Evolutionary conservation across 1,140 invertebrate genomes (phyloP), one percentile per base, ranked within the genome.

Genomic region (Spodoptera frugiperda): DNA sequence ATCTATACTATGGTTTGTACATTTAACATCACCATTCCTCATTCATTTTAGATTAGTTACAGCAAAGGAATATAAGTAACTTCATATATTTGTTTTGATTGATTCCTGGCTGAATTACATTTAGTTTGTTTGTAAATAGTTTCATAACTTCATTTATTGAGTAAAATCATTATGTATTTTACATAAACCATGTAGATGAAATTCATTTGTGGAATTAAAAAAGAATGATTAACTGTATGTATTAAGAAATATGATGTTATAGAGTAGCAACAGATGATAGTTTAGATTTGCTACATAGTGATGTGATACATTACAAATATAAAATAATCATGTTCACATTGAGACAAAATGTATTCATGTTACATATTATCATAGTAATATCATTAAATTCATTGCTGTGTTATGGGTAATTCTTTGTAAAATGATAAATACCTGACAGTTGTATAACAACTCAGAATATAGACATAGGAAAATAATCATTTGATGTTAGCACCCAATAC

Each of bases 61-160:
- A 57, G 53, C 12, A 54, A 25, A 44, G 33, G 12, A 21, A 6
- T 54, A 54, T n/a, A 57, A 71, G 51, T 55, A 55, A 71, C 12
- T 57, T 53, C 30, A 0, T 30, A 55, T 55, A 57, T 54, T 33
- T 55, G 33, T 71, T 55, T 46, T 19, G 19, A 17, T 6, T 71
- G 68, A 11, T 57, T 9, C 15, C 11, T 15, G 6, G 12, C 17
- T 19, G 11, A 68, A 14, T 2, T 49, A 17, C n/a, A 44, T 44
- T 68, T 53, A 51, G 48, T 51, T 48, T 48, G 3, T 49, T n/a
- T 65, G 44, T 65, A 49, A n/a, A 65, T 65, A 65, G 61, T 65
- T 65, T 65, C 11, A 49, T 48, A 25, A 48, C 48, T 21, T 65
- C 1, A 63, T 46, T 63, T 48, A 19, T 65, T 48, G 1, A 21